A percentile compares a stretch with the other conserved stretches of the same genome.
These are phyloP conservation scores for Sceloporus tristichus DNA, from an alignment of 2,113 vertebrate genomes.

Conservation along the genomic window DNA sequence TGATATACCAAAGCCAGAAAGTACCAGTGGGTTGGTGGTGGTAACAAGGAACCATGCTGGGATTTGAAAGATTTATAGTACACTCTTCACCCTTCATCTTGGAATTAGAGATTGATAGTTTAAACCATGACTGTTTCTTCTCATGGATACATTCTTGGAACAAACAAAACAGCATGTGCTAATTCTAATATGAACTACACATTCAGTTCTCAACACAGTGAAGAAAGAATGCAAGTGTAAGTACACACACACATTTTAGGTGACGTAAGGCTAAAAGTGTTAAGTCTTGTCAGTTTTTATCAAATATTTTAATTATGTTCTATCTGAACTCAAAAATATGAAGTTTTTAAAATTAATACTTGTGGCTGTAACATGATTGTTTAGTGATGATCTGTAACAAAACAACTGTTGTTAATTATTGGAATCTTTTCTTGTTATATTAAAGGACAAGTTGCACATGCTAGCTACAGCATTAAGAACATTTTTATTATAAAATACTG, in stretches of 20 bases:
- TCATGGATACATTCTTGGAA: too few species aligned
- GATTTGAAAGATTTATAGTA: neutral
- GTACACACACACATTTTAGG: neutral
- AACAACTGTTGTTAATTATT: slow-evolving; percentile 28
- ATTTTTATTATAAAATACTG: slow-evolving; percentile 13
- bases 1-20: neutral
- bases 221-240: neutral
- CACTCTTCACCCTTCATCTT: neutral
- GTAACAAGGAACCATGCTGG: neutral
- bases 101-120: neutral
- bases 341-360: too few species aligned
- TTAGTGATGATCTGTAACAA: neutral
- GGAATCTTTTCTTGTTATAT: slow-evolving; percentile 11
- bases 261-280: neutral
- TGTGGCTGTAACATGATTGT: too few species aligned
- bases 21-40: neutral
- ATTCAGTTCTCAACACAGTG: neutral
- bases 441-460: neutral
- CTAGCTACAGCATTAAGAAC: slow-evolving; percentile 1
- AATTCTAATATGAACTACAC: neutral
- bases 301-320: slow-evolving; percentile 13
- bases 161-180: neutral
- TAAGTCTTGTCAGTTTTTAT: neutral
- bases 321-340: neutral
- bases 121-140: too few species aligned